phyloP scores from a whole-genome alignment of 2,888 invertebrate species.

The Orchesella flavescens region DNA sequence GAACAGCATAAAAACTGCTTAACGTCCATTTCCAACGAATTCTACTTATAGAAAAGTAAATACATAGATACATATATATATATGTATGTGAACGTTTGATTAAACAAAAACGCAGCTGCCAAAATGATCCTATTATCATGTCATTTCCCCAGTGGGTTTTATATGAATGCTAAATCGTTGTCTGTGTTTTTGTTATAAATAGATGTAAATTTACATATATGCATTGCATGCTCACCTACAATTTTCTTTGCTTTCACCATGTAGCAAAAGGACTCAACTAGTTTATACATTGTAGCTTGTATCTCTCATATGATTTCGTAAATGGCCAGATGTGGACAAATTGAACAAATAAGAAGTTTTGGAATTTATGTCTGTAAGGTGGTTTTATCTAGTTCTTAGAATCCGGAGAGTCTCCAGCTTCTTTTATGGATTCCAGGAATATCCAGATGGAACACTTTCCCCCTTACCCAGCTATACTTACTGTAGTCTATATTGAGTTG shows the following conservation, averaged over 20 bases:
- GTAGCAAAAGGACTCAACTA: too few relatives aligned
- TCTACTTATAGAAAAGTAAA: too few relatives aligned
- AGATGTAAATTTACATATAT: too few relatives aligned
- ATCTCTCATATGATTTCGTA: neutral
- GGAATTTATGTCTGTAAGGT: neutral
- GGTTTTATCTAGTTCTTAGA: constrained; percentile 26
- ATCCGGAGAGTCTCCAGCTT: constrained; percentile 3
- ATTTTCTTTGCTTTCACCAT: too few relatives aligned
- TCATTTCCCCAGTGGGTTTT: neutral
- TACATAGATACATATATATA: too few relatives aligned
- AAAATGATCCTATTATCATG: constrained; percentile 14
- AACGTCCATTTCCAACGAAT: neutral
- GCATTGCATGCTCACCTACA: too few relatives aligned
- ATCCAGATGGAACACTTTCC: constrained; percentile 18
- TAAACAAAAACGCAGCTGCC: constrained; percentile 1
- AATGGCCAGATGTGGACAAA: constrained; percentile 26
- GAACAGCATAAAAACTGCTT: neutral
- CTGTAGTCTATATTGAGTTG: too few relatives aligned
- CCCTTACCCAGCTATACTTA: neutral
- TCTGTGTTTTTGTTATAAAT: too few relatives aligned
- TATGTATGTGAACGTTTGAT: neutral
- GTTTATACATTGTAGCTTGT: too few relatives aligned
- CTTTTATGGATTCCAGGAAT: constrained; percentile 30
- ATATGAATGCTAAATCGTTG: neutral
- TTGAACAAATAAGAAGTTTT: constrained; percentile 12